Evolutionary conservation across 2,888 invertebrate genomes (phyloP), one percentile per base, ranked within the genome.

Genomic region (Orchesellides sinensis): DNA sequence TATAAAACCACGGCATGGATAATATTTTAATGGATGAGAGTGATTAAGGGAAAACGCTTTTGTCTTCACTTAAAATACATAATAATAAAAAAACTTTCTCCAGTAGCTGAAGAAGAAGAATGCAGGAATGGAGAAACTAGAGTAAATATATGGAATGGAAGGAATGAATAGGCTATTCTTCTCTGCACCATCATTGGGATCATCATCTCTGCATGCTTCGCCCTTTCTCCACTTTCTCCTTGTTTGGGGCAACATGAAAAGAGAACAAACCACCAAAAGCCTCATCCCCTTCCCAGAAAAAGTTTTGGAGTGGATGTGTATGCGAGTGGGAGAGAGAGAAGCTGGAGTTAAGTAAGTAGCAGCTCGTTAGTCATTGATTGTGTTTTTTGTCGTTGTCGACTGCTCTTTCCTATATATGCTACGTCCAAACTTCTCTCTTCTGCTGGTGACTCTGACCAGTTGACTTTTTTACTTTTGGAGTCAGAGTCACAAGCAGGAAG

Each of bases 21-120:
- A 83, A 83, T 83, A 83, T 83, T 83, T 83, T 83, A 83, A 83
- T 83, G 83, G 83, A 83, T 83, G 78, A 59, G 65, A 83, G 83
- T 83, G 83, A 83, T 83, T 83, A 83, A 79, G 83, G 83, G 69
- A 78, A n/a, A 83, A 73, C 74, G 78, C 83, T 83, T 40, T 83
- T 83, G 83, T 83, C 79, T 70, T 74, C 79, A 83, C 79, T 83
- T 17, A 6, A 47, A 6, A n/a, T 47, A 10, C n/a, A 17, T 17
- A 8, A 49, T 17, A 40, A 63, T 21, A 52, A 17, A 17, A n/a
- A 17, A 10, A 40, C 10, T 63, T 63, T 35, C 47, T 47, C 4
- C n/a, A 17, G 17, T 17, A 17, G 6, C 35, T 6, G 32, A 32
- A 10, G 32, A 32, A 5, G 32, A 19, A 19, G 69, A 54, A n/a